Evolutionary conservation across 2,888 invertebrate genomes (phyloP).

Genomic region (Temnothorax unifasciatus): DNA sequence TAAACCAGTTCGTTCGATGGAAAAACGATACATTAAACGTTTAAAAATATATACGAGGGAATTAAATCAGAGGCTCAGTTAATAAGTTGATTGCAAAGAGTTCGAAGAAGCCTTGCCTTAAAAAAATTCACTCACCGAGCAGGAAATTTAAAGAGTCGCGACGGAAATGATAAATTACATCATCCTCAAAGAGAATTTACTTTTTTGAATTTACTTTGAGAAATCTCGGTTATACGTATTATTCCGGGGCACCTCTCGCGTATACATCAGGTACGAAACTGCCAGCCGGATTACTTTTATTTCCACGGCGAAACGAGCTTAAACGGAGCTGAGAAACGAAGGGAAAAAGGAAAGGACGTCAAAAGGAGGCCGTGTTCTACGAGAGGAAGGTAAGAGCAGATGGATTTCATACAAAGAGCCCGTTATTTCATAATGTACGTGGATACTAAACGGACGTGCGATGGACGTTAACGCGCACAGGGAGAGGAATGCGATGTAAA

Average conservation of each 20-base stretch:
- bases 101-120: not conserved
- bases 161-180: slow-evolving; percentile 10
- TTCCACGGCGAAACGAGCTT: slow-evolving; percentile 21
- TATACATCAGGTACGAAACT: slow-evolving; percentile 9
- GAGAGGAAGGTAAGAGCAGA: slow-evolving; percentile 25
- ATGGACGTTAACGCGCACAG: slow-evolving; percentile 60
- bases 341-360: slow-evolving; percentile 36
- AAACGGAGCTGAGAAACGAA: slow-evolving; percentile 16
- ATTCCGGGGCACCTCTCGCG: not conserved
- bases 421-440: slow-evolving; percentile 57
- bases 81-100: slow-evolving; percentile 2
- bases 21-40: not conserved
- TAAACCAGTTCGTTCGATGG: not conserved
- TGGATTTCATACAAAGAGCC: slow-evolving; percentile 61
- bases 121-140: slow-evolving; percentile 8
- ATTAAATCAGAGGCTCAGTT: slow-evolving; percentile 14
- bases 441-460: slow-evolving; percentile 67
- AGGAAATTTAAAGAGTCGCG: not conserved
- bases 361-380: slow-evolving; percentile 40
- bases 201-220: slow-evolving; percentile 34
- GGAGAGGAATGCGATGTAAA: slow-evolving; percentile 53
- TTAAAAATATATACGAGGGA: not conserved
- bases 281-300: slow-evolving; percentile 35
- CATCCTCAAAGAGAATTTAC: slow-evolving; percentile 5
- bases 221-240: slow-evolving; percentile 23